A percentile compares a stretch with the other conserved stretches of the same genome.
These are phyloP conservation scores for Callopanchax toddi DNA, from an alignment of 2,113 vertebrate genomes.

Conservation along the genomic window DNA sequence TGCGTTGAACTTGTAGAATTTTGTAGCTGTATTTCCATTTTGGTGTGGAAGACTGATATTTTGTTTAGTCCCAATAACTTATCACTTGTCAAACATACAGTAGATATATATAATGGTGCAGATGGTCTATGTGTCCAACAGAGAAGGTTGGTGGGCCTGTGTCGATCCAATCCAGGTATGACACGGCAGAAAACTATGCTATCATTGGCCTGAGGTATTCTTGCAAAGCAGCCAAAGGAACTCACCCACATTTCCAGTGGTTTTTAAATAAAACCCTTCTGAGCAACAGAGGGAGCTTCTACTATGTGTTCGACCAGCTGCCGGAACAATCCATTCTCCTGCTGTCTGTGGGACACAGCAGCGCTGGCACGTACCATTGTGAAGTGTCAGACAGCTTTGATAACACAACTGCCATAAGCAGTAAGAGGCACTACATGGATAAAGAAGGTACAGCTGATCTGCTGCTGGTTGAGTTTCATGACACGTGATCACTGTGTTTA, in stretches of 20 bases:
- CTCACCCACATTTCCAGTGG: conserved; percentile 66
- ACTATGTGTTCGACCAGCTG: conserved; percentile 31
- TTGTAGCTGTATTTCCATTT: not conserved
- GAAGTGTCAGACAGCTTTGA: conserved; percentile 70
- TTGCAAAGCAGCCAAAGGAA: conserved; percentile 66
- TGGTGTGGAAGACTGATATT: not conserved
- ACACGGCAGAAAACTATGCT: conserved; percentile 45
- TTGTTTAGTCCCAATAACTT: too few species aligned
- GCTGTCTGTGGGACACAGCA: conserved; percentile 41
- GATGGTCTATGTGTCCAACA: conserved; percentile 28
- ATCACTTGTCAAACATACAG: not conserved
- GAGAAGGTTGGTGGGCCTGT: conserved; percentile 67
- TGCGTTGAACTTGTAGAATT: not conserved
- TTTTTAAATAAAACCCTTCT: conserved; percentile 66
- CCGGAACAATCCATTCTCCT: conserved; percentile 30
- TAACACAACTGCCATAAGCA: conserved; percentile 52
- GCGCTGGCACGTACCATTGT: conserved; percentile 72
- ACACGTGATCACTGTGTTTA: not conserved
- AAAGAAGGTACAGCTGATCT: conserved; percentile 57
- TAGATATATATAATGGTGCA: too few species aligned
- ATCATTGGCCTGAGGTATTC: conserved; percentile 50
- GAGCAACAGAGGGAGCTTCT: conserved; percentile 35
- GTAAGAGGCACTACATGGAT: conserved; percentile 43
- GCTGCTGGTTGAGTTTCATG: not conserved
- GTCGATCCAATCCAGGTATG: conserved; percentile 30